These are phyloP conservation scores for Perca flavescens DNA, from an alignment of 2,113 vertebrate species.

Conservation along the genomic window DNA sequence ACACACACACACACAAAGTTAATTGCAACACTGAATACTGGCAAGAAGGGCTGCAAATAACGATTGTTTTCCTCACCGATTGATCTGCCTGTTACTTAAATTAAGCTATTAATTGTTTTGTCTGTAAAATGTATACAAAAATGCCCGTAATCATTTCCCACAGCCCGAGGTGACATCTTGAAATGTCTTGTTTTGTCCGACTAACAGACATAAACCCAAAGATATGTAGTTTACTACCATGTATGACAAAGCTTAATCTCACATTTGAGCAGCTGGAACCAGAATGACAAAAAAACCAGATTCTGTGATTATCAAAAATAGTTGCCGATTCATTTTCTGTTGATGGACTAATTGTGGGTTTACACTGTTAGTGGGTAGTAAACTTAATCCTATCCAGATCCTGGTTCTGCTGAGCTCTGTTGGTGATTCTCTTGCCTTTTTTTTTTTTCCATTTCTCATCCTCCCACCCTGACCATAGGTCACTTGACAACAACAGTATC, in stretches of 20 bases:
- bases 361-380: not conserved
- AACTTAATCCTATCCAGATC: slow-evolving; percentile 31
- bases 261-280: not conserved
- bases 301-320: too few relatives aligned
- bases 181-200: not conserved
- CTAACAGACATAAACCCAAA: not conserved
- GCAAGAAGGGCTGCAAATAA: not conserved
- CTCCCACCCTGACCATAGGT: slow-evolving; percentile 72
- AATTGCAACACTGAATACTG: not conserved
- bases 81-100: not conserved
- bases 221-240: not conserved
- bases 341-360: not conserved
- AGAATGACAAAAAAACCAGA: not conserved
- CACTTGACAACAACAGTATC: slow-evolving; percentile 82
- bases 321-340: not conserved
- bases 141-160: not conserved
- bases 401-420: slow-evolving; percentile 11
- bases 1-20: not conserved
- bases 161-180: not conserved
- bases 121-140: not conserved
- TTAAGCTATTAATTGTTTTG: not conserved
- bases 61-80: too few relatives aligned
- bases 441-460: slow-evolving; percentile 59
- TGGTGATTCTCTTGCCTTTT: slow-evolving; percentile 32
- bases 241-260: not conserved